Evolutionary conservation across 2,113 vertebrate species (phyloP), one percentile per base, ranked within the genome.

Genomic region (Catharus bicknelli): DNA sequence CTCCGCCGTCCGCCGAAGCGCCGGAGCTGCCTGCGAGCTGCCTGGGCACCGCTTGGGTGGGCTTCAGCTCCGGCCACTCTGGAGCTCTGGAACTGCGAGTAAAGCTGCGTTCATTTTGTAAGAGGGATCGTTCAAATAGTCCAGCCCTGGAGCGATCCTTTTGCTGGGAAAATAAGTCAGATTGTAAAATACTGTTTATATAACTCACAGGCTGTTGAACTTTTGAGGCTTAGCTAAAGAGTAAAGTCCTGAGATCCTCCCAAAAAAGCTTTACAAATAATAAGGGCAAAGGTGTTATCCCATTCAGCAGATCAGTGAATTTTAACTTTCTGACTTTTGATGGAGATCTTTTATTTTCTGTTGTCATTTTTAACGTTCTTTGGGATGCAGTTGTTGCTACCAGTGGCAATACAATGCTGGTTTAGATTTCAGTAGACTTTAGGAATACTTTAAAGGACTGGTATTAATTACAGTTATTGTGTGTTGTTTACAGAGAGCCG

Each of bases 131-230:
- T 80, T 85, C 43, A n/a, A 72, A 40, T 2, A 10, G 51, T 32
- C 67, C 43, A 78, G 50, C 67, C 70, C 70, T 42, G 79, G 67
- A 80, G 68, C 6, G 17, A 59, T 90, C 70, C 47, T 79, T 91
- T 76, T 26, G 54, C 87, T 92, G 91, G 87, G 90, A 87, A 95
- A 90, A 88, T 34, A 78, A 70, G 81, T 92, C n/a, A 7, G 36
- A 88, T 73, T 51, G 82, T 90, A 74, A 80, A 86, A 83, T 84
- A 53, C 61, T 94, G 91, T 96, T 95, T 94, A 94, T 94, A 57
- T 95, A 95, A 96, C 95, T 93, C 79, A 2, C 4, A 36, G 95
- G 91, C 57, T 93, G 72, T 96, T 96, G 95, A 95, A 96, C 94
- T 96, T 88, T 51, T 6, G 61, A 77, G 84, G 84, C 59, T 95